Evolutionary conservation across 2,113 vertebrate species (phyloP), one percentile per base, ranked within the genome.

Genomic region (Chaetura pelagica): DNA sequence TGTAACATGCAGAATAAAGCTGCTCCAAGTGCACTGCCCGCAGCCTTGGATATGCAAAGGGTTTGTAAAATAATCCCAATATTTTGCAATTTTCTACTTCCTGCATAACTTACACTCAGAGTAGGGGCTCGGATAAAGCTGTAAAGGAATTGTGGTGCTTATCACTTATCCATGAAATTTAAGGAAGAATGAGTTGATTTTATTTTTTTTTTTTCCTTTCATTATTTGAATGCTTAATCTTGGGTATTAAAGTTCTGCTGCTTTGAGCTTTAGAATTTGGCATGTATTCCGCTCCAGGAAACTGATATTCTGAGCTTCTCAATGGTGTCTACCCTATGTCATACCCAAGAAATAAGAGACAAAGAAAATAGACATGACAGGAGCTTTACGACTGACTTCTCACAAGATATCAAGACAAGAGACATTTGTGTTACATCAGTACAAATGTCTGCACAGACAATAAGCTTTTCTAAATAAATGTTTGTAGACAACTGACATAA

Each of bases 381-480:
- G 67, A 90, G 71, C 83, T 42, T 95, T 96, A 95, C 0, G 1
- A 87, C n/a, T 2, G 15, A 74, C 62, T 94, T 91, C 89, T 87
- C 34, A 32, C 67, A 85, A 80, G 78, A 49, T 55, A 85, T 5
- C 74, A 85, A 85, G 91, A 79, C 34, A 77, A 59, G 61, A 90
- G 49, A 13, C 46, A 27, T 57, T 90, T 76, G 62, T 91, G 57
- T 89, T 89, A 61, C 12, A 44, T 69, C 91, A 83, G 51, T 90
- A 71, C 74, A 82, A 95, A 69, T 0, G 1, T 74, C 72, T 87
- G 32, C 78, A 85, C 38, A 87, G 82, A 20, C 84, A 80, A 78
- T 89, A 87, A 92, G 66, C 49, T 82, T 64, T 63, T 90, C 46
- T 42, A 91, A 90, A 89, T 76, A 94, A 83, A 87, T 94, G 42